Conservation (phyloP, 2,113 vertebrate species). For the Muscicapa adusta region DNA sequence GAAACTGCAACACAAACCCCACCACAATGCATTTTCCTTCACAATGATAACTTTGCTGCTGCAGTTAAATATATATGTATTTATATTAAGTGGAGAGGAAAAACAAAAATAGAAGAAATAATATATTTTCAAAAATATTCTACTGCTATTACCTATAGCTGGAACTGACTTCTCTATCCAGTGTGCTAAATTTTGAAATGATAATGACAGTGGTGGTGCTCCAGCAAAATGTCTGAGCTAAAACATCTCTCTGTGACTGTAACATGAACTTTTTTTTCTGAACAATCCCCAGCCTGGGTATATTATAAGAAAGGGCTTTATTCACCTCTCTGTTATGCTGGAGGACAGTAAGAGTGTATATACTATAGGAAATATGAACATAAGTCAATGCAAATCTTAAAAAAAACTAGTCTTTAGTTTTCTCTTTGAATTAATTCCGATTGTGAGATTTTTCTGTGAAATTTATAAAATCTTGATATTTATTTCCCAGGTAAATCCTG, state of each 20-base stretch:
- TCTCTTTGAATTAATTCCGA: background rate
- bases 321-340: background rate
- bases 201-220: background rate
- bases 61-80: background rate
- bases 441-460: background rate
- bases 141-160: background rate
- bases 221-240: background rate
- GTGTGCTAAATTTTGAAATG: background rate
- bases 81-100: background rate
- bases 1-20: background rate
- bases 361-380: background rate
- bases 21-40: background rate
- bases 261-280: background rate
- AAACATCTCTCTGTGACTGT: background rate
- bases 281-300: background rate
- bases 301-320: background rate
- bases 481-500: background rate
- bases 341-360: background rate
- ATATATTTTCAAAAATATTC: background rate
- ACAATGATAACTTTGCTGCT: background rate
- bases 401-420: background rate
- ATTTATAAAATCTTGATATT: background rate
- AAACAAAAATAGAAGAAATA: background rate
- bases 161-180: background rate
- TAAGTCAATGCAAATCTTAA: background rate